Conservation (phyloP, 2,888 invertebrate genomes). For the Hydriomena furcata region DNA sequence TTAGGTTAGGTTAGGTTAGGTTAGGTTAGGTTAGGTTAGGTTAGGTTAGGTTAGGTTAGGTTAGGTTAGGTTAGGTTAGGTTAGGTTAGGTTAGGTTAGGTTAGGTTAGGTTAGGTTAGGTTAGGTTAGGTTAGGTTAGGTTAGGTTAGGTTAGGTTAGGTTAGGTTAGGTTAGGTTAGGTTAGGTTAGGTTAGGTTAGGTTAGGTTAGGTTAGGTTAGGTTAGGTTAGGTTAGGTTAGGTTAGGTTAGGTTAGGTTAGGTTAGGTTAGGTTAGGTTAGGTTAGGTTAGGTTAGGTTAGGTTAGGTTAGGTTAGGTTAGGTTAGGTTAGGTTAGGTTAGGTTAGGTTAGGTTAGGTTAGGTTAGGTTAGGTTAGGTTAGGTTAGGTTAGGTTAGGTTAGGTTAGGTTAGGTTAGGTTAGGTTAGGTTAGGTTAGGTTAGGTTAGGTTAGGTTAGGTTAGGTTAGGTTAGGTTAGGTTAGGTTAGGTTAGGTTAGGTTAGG, state of each 20-base stretch:
- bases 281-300: conserved; percentile 19
- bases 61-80: no score
- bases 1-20: no score
- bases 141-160: conserved; percentile 19
- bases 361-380: conserved; percentile 15
- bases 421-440: conserved; percentile 13
- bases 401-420: conserved; percentile 13
- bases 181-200: conserved; percentile 15
- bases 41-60: no score
- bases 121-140: no score
- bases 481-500: conserved; percentile 12
- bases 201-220: conserved; percentile 15
- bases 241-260: conserved; percentile 18
- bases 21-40: no score
- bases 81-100: no score
- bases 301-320: conserved; percentile 18
- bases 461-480: conserved; percentile 13
- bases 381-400: conserved; percentile 13
- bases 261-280: conserved; percentile 20
- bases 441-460: conserved; percentile 13
- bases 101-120: no score
- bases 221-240: conserved; percentile 12
- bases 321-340: conserved; percentile 18
- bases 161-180: conserved; percentile 20
- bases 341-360: conserved; percentile 16